A percentile compares a stretch with the other conserved stretches of the same genome.
phyloP scores from a whole-genome alignment of 1,140 invertebrate genomes.

The Dendrolimus kikuchii region DNA sequence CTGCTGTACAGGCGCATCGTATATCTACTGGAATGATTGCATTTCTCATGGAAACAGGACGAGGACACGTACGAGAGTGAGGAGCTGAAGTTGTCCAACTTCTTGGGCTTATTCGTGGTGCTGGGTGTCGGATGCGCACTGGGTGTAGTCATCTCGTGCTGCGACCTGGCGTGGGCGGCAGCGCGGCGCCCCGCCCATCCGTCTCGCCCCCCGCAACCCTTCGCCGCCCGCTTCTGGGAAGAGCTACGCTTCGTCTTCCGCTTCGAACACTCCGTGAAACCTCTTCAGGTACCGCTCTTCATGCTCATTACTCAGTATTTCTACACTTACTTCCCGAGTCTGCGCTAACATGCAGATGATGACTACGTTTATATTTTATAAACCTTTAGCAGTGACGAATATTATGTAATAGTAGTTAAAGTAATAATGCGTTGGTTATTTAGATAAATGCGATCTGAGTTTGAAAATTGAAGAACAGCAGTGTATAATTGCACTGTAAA shows the following conservation, averaged over 20 bases:
- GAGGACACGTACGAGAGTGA: constrained; percentile 31
- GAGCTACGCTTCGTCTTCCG: constrained; percentile 57
- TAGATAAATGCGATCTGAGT: too few species aligned
- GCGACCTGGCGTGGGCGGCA: constrained; percentile 48
- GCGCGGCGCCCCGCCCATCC: constrained; percentile 30
- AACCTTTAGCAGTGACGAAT: too few species aligned
- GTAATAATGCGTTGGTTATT: too few species aligned
- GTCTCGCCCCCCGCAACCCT: constrained; percentile 24
- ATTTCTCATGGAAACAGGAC: constrained; percentile 19
- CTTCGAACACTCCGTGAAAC: constrained; percentile 49
- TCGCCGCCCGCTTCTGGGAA: constrained; percentile 23
- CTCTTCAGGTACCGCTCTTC: constrained; percentile 28
- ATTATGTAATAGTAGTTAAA: too few species aligned
- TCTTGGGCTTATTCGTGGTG: constrained; percentile 95
- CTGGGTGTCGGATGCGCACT: constrained; percentile 76
- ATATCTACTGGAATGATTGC: background rate
- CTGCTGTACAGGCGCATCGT: background rate
- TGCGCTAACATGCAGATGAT: too few species aligned
- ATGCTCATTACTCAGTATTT: background rate
- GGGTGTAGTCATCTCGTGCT: constrained; percentile 49
- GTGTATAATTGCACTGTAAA: too few species aligned
- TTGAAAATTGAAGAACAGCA: too few species aligned
- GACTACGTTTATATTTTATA: too few species aligned
- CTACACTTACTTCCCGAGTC: too few species aligned
- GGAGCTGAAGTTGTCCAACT: constrained; percentile 86